Evolutionary conservation across 2,888 invertebrate species (phyloP), one percentile per base, ranked within the genome.

Genomic region (Buathra laborator): DNA sequence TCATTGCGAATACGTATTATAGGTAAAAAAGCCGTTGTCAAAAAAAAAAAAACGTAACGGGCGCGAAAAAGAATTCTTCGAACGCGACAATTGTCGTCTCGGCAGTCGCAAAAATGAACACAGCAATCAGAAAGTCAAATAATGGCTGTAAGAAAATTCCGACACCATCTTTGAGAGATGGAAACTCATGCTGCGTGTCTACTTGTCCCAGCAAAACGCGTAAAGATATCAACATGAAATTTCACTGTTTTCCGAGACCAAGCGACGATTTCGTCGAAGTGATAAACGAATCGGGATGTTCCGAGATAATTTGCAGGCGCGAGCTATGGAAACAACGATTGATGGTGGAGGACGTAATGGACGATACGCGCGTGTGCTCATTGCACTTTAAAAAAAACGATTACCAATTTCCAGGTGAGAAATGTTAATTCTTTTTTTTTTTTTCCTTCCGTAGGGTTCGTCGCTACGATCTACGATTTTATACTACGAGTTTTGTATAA

Each of bases 401-500:
- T 79, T 81, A 84, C 29, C 19, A 64, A 37, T 10, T 81, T 24
- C 71, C 84, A 14, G 72, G 86, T 84, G 53, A 84, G 64, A 67
- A 37, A 71, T 56, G 5, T 59, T 51, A 14, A 14, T 12, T 3
- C 29, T 29, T 12, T 59, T 12, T 29, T 12, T 59, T 59, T 32
- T 59, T 59, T 12, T 29, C 1, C 14, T 14, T 64, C 29, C 48
- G n/a, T 46, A 9, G 12, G 29, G 3, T 59, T 6, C 3, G 1
- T 12, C 5, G 7, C 12, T 12, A 10, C 10, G 6, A 4, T 32
- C n/a, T n/a, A n/a, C n/a, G n/a, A n/a, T n/a, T n/a, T n/a, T n/a
- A n/a, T n/a, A n/a, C n/a, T n/a, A n/a, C n/a, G n/a, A n/a, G n/a
- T n/a, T 5, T 3, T 14, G 59, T 62, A 9, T 7, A 9, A 24